Conservation (phyloP, 2,888 invertebrate genomes). For the Folsomia candida region DNA sequence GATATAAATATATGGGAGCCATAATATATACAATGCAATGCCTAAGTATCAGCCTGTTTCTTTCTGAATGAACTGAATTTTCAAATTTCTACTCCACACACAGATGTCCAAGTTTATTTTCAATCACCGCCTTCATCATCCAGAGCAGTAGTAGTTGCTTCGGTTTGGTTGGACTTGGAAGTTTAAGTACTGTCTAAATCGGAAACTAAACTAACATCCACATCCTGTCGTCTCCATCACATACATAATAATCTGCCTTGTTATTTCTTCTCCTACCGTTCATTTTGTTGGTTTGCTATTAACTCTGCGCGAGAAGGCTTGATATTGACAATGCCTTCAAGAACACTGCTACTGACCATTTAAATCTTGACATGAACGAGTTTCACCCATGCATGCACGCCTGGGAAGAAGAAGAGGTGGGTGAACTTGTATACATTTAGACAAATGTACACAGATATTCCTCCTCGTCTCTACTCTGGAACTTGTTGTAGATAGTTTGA, state of each 20-base stretch:
- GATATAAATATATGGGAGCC: background rate
- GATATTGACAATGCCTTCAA: background rate
- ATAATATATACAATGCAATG: no score
- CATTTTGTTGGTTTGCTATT: background rate
- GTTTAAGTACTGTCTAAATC: background rate
- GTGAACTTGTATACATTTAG: background rate
- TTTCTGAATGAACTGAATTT: background rate
- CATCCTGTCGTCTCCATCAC: background rate
- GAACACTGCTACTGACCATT: background rate
- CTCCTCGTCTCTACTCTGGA: no score
- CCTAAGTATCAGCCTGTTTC: no score
- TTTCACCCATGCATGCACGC: background rate
- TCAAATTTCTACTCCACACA: background rate
- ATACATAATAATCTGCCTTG: no score
- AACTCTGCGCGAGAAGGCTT: background rate
- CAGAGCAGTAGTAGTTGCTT: background rate
- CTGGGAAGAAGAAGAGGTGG: background rate
- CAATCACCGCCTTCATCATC: conserved; percentile 3
- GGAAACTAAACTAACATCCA: conserved; percentile 5
- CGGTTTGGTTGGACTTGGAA: background rate
- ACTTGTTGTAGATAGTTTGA: no score
- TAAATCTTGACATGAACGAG: background rate
- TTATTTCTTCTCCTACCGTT: background rate
- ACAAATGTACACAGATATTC: no score
- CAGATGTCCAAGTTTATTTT: conserved; percentile 7